Evolutionary conservation across 2,113 vertebrate genomes (phyloP), one percentile per base, ranked within the genome.

Genomic region (Odontesthes bonariensis): DNA sequence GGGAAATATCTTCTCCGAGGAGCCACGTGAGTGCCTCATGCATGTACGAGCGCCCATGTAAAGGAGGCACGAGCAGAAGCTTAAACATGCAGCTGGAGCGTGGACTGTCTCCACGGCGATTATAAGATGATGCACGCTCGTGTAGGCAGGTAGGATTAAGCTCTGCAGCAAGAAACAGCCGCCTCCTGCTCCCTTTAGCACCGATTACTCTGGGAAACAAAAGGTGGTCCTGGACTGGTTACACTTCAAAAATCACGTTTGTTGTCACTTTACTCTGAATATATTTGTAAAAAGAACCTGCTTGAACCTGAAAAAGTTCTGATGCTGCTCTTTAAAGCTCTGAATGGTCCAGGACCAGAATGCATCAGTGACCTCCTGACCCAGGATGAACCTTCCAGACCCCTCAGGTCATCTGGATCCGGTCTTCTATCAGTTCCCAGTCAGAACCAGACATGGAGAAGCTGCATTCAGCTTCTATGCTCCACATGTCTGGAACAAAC

Each of bases 11-110:
- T 31, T 38, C 54, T 1, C 52, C 17, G 56, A n/a, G 10, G 8
- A 73, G 58, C 17, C 17, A 22, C 77, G 64, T 38, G 33, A 83
- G 13, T 73, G 57, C 76, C 60, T 56, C 22, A 55, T n/a, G n/a
- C 62, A 71, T 23, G 69, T 62, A 68, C 40, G 61, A 55, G 51
- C 56, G 59, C 57, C 73, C 75, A 54, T 27, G n/a, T 20, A 54
- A 16, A 69, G 58, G 47, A 75, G 44, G 47, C 27, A n/a, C 3
- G 0, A 47, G 58, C 53, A 60, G 51, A 70, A 22, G 42, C 33
- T 19, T 52, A 13, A 75, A 46, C 20, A 31, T 2, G 0, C 55
- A 35, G 59, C 65, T 44, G 31, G 46, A 55, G n/a, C n/a, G n/a
- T n/a, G 23, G 22, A 40, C 19, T n/a, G 13, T 51, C 56, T 63